phyloP scores from a whole-genome alignment of 2,888 invertebrate species.

The Labia minor region DNA sequence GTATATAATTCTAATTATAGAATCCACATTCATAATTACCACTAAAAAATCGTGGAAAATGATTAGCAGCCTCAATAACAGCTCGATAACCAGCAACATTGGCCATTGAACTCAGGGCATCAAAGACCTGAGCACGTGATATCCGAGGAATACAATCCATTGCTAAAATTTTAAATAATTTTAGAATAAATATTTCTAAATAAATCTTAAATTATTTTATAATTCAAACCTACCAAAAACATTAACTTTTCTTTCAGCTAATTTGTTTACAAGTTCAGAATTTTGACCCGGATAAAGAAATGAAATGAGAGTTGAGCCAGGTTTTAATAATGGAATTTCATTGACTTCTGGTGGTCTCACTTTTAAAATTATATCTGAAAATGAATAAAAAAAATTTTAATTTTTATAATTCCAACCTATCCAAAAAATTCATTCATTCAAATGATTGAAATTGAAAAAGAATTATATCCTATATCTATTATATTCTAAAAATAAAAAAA shows the following conservation, averaged over 20 bases:
- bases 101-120: constrained; percentile 84
- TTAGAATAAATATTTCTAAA: too few relatives aligned
- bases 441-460: too few relatives aligned
- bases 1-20: too few relatives aligned
- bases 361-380: constrained; percentile 67
- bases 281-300: constrained; percentile 80
- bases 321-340: constrained; percentile 55
- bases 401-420: constrained; percentile 20
- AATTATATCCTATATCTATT: too few relatives aligned
- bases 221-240: constrained; percentile 80
- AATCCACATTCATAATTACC: constrained; percentile 47
- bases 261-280: constrained; percentile 54
- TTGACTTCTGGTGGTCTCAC: constrained; percentile 56
- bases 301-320: constrained; percentile 62
- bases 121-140: constrained; percentile 79
- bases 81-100: constrained; percentile 82
- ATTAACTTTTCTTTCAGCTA: constrained; percentile 59
- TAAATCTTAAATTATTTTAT: too few relatives aligned
- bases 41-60: constrained; percentile 83
- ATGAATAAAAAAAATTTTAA: too few relatives aligned
- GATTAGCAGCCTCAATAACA: constrained; percentile 77
- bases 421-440: too few relatives aligned
- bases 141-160: constrained; percentile 87
- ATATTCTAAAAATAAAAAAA: too few relatives aligned
- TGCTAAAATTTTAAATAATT: constrained; percentile 38